phyloP scores from a whole-genome alignment of 2,888 invertebrate genomes.

The Lordiphosa andalusiaca region DNA sequence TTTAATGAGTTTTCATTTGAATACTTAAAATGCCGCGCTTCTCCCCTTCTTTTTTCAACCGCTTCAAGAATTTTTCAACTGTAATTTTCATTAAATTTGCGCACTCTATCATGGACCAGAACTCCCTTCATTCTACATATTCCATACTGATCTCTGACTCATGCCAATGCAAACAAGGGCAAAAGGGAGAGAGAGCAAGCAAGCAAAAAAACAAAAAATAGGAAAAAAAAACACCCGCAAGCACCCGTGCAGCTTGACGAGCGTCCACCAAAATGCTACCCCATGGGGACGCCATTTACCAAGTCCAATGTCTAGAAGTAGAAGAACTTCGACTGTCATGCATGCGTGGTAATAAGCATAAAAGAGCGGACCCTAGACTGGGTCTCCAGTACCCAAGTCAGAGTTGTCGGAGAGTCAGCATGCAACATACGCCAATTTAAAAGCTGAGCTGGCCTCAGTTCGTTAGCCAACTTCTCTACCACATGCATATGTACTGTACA shows the following conservation, averaged over 20 bases:
- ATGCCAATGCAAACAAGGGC: slow-evolving; percentile 9
- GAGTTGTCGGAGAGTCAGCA: slow-evolving; percentile 35
- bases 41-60: background rate
- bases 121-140: slow-evolving; percentile 1
- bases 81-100: slow-evolving; percentile 12
- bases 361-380: slow-evolving; percentile 42
- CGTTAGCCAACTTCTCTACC: slow-evolving; percentile 46
- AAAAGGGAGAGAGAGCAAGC: background rate
- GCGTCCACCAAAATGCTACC: slow-evolving; percentile 45
- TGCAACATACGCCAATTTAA: slow-evolving; percentile 69
- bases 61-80: slow-evolving; percentile 1
- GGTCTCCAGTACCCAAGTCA: slow-evolving; percentile 9
- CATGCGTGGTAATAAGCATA: slow-evolving; percentile 73
- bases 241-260: slow-evolving; percentile 42
- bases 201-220: no score
- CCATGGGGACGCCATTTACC: slow-evolving; percentile 53
- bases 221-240: slow-evolving; percentile 41
- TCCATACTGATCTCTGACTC: slow-evolving; percentile 27
- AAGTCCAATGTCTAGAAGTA: slow-evolving; percentile 29
- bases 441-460: slow-evolving; percentile 42
- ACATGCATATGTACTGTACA: slow-evolving; percentile 14
- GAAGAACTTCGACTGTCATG: slow-evolving; percentile 50
- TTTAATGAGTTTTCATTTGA: background rate
- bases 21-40: slow-evolving; percentile 1
- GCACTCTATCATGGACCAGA: background rate